Evolutionary conservation across 2,113 vertebrate genomes (phyloP), one percentile per base, ranked within the genome.

Genomic region (Leuciscus idus): DNA sequence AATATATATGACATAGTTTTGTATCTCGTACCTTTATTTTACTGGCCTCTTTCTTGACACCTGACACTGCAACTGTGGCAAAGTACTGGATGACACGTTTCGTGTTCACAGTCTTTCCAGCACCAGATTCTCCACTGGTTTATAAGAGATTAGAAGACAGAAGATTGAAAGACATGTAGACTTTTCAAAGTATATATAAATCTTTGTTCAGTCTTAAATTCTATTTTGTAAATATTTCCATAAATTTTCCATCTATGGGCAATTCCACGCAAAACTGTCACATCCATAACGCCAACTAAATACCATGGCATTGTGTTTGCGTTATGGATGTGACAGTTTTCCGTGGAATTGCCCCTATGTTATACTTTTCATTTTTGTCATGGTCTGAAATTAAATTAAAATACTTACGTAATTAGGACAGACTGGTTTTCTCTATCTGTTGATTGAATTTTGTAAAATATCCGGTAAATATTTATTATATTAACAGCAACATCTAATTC

Each of bases 71-170:
- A 84, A 87, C 81, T 70, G 81, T 89, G 48, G 88, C 88, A 81
- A 89, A 89, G 86, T 89, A 89, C 86, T 89, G 85, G 50, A 89
- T 89, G 85, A 89, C 88, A 89, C 88, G 88, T 84, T 89, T 89
- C 2, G 88, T 89, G 84, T 89, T 89, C 52, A 87, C 88, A 87
- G 86, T 89, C 88, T 89, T 89, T 61, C 86, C 88, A 81, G 88
- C 86, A 89, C 88, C 86, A 13, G 88, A 89, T 89, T 89, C 88
- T 89, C 88, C 88, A 76, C 88, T 87, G 76, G 59, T 75, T 81
- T 81, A 77, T 30, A 12, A 52, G 12, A 86, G 1, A 84, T 19
- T 15, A 80, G 59, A 66, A 55, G 8, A 66, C 4, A 57, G 19
- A 57, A 57, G 48, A 4, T 15, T 30, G 12, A 66, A 66, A 66